Evolutionary conservation across 2,113 vertebrate species (phyloP).

Genomic region (Manacus vitellinus): DNA sequence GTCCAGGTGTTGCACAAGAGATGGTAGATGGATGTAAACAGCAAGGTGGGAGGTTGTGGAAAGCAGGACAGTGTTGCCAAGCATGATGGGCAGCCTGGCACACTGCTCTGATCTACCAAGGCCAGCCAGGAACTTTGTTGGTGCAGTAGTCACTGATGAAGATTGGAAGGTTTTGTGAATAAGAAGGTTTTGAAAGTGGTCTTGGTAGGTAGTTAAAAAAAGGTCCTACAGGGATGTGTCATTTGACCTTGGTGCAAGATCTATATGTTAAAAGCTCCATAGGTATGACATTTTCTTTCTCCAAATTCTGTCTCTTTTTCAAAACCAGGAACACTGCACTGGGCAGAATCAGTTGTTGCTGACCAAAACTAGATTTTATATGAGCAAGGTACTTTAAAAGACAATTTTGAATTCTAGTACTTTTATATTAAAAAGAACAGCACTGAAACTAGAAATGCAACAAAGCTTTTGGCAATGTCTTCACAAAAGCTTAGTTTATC

Average conservation of each 20-base stretch:
- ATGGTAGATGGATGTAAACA: neutral
- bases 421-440: neutral
- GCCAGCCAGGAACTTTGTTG: neutral
- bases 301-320: neutral
- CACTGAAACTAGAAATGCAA: neutral
- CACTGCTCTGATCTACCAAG: neutral
- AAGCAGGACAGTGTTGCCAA: neutral
- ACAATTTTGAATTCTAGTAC: neutral
- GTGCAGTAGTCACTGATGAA: neutral
- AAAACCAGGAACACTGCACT: neutral
- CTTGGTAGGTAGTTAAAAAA: neutral
- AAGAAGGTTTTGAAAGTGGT: neutral
- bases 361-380: neutral
- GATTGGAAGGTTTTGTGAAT: neutral
- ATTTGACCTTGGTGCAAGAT: neutral
- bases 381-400: neutral
- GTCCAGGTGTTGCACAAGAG: conserved; percentile 1
- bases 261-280: neutral
- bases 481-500: neutral
- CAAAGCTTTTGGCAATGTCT: neutral
- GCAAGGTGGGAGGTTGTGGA: neutral
- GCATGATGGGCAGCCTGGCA: neutral
- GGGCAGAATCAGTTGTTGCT: neutral
- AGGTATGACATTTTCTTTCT: neutral
- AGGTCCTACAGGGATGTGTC: neutral